Evolutionary conservation across 2,888 invertebrate species (phyloP), one percentile per base, ranked within the genome.

Genomic region (Capitulum mitella): DNA sequence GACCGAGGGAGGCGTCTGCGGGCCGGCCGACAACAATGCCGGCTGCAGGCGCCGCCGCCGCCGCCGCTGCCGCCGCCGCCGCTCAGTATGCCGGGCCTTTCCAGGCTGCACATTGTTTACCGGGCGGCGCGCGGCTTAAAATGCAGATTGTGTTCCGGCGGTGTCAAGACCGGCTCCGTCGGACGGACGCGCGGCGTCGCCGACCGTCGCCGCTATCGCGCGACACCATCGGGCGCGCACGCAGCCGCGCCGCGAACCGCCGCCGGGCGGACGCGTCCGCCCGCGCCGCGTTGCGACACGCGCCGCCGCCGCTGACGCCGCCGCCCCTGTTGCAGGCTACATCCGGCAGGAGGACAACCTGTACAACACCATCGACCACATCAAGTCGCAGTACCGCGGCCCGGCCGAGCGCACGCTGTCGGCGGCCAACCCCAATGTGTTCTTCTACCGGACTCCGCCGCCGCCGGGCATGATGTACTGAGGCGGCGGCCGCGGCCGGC

Each of bases 381-480:
- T 70, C 70, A 70, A 70, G 70, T 70, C 70, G 37, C 70, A 70
- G 70, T 29, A 70, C 40, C 37, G 70, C 16, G 37, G 26, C 1
- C 70, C 70, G 10, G 5, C 70, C 19, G 40, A 70, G 40, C 70
- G 40, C 37, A 70, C 70, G 26, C 40, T 70, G 22, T 40, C 70
- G 1, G 26, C 70, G 22, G 70, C 80, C 43, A 81, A 81, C 78
- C 81, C 81, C 34, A 81, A 81, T 61, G 81, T 81, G 79, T 81
- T 81, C 76, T 77, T 81, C 32, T 81, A 81, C 40, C 79, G 81
- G 29, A 81, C 81, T 43, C 81, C 81, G 61, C 78, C 81, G 29
- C 81, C 81, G 64, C 37, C 81, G 14, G 81, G 81, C 29, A 81
- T 81, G 81, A 80, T 81, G 80, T 81, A 81, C 80, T 81, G 54